These are phyloP conservation scores for Habrosyne pyritoides DNA, from an alignment of 2,888 invertebrate genomes.

Conservation along the genomic window DNA sequence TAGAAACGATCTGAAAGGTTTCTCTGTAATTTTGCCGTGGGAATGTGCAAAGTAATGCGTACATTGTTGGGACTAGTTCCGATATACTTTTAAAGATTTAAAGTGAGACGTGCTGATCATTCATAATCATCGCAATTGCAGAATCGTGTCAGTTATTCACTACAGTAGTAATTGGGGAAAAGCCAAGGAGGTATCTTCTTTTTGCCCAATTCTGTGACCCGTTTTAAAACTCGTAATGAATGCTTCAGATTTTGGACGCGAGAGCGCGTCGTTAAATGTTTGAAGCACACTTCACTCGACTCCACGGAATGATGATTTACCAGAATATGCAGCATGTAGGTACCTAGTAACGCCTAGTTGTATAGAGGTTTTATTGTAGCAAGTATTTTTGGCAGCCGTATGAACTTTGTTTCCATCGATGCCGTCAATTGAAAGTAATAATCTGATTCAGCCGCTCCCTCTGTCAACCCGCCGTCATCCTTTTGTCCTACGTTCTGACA, in stretches of 20 bases:
- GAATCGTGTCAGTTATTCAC: slow-evolving; percentile 10
- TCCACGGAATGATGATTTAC: slow-evolving; percentile 3
- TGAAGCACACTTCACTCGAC: slow-evolving; percentile 4
- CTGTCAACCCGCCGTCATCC: neutral
- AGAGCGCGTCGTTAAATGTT: slow-evolving; percentile 15
- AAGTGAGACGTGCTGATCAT: neutral
- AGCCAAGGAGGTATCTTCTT: slow-evolving; percentile 10
- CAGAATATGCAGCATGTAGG: neutral
- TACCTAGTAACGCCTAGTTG: neutral
- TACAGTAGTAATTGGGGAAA: slow-evolving; percentile 20
- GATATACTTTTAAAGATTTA: too few relatives aligned
- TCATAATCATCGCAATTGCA: slow-evolving; percentile 4
- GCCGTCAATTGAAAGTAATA: neutral
- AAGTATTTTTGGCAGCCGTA: neutral
- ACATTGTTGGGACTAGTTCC: too few relatives aligned
- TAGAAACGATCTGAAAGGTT: neutral
- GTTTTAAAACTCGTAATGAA: slow-evolving; percentile 40
- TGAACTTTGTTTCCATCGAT: neutral
- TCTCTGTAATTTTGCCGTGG: neutral
- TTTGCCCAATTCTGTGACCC: slow-evolving; percentile 9
- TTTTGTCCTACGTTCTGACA: too few relatives aligned
- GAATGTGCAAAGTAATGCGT: neutral
- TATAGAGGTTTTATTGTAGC: neutral
- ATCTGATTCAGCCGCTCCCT: neutral
- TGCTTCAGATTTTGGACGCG: slow-evolving; percentile 34